Percentiles rank a stretch among this genome's conserved stretches.
Conservation (phyloP, 2,113 vertebrate genomes). For the Nothobranchius kuhntae region DNA sequence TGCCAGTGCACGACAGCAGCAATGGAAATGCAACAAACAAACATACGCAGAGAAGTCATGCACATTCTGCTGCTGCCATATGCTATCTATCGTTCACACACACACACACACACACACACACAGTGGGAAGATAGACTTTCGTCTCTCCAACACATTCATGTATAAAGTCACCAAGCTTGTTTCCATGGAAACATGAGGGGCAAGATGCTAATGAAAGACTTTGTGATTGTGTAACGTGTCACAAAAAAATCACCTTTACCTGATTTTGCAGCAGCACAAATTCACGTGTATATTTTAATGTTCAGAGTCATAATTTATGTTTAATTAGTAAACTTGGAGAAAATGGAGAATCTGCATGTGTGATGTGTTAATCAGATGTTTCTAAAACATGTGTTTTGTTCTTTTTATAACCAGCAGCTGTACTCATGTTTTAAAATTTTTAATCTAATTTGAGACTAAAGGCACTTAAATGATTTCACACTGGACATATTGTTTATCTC, state of each 20-base stretch:
- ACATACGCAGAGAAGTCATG: conserved; percentile 12
- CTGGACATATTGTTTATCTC: no score
- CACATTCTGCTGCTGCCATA: conserved; percentile 49
- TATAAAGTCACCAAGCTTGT: conserved; percentile 62
- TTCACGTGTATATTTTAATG: neutral
- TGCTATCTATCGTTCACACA: conserved; percentile 35
- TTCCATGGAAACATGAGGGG: conserved; percentile 68
- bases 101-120: neutral
- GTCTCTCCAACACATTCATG: conserved; percentile 40
- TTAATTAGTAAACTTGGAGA: neutral
- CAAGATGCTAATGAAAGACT: conserved; percentile 67
- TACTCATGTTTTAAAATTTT: no score
- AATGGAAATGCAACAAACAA: conserved; percentile 1
- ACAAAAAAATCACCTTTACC: conserved; percentile 42
- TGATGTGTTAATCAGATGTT: no score
- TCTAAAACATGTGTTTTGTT: no score
- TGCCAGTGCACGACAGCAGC: neutral
- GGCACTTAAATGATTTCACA: no score
- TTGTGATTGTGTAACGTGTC: conserved; percentile 48
- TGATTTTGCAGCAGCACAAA: conserved; percentile 2
- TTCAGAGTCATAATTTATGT: conserved; percentile 1
- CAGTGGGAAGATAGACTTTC: conserved; percentile 40
- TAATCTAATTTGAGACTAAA: no score
- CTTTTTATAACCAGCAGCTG: no score
- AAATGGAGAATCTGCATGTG: no score